Evolutionary conservation across 1,140 invertebrate genomes (phyloP), one percentile per base, ranked within the genome.

Genomic region (Psix sp.): DNA sequence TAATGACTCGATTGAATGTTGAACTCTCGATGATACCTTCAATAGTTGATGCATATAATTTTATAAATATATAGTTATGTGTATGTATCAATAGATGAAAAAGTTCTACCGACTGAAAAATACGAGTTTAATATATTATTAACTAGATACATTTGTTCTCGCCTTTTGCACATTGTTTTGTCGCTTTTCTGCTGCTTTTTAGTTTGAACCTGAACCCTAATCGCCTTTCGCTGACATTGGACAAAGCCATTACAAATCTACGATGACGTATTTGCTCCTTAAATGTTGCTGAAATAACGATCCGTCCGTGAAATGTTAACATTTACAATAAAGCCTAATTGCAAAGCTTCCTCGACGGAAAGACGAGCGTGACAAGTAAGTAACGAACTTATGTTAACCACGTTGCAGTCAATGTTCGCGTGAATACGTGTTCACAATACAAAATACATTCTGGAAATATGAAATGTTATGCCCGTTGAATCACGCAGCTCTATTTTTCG

Each of bases 21-120:
- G 33, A 35, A 35, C 29, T 5, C 21, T 59, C 52, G 36, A 54
- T 35, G 59, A 46, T 62, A 52, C 20, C 46, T 65, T 66, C 56
- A 59, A 39, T 74, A 66, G 57, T 68, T 54, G 46, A 65, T 65
- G 54, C 16, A 51, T 56, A 39, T 74, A 74, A 57, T 74, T 67
- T 68, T 74, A 74, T 67, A 74, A 74, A 68, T 74, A 74, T 74
- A 77, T 77, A 71, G 40, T 71, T 77, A 63, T 77, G 62, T 70
- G 65, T 77, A 77, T 29, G 68, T 72, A 72, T 77, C 71, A 74
- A 68, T 77, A 77, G 71, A 74, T 73, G 71, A 59, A 74, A 77
- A 74, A 74, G 49, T 67, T 67, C 57, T 67, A 73, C 39, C 36
- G 68, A 73, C 66, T 77, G 74, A 73, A 77, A 77, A 73, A 77